Evolutionary conservation across 2,797 vertebrate species (phyloP), one percentile per base, ranked within the genome.

Genomic region (Spheniscus humboldti): DNA sequence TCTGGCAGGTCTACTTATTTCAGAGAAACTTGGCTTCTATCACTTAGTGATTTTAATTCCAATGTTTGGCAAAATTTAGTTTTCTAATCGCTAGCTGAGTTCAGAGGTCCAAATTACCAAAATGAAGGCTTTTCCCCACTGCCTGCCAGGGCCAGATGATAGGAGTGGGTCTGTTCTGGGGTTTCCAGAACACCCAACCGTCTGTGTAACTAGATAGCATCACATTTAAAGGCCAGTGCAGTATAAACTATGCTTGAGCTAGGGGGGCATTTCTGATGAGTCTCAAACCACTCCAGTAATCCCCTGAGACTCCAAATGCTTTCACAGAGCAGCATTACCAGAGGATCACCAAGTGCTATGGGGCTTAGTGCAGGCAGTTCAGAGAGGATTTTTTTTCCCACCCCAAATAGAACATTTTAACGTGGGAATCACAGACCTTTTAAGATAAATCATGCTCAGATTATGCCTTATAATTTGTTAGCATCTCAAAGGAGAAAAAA

Each of bases 21-120:
- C 62, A 86, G 47, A 86, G 60, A 83, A 93, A 83, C 50, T 69
- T 92, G 57, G 47, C 78, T 89, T 90, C 53, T 69, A n/a, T 57
- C 9, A 31, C 72, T 77, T 71, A 9, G 20, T 63, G 50, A 86
- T 81, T 96, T 96, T 94, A 92, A 95, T 94, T 93, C 78, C 69
- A 90, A 16, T 11, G 19, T 68, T 94, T 96, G 47, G 78, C 79
- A 94, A 91, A 96, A 84, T 90, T 83, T 55, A 41, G 4, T 62
- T 86, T 95, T 94, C 52, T 94, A 88, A 75, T 86, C 5, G 0
- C 45, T 76, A 62, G 4, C 43, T 94, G 79, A 88, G 53, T 83
- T 87, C 43, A 71, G 56, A 66, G 33, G 7, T 59, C 78, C 81
- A 88, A 74, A 78, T 86, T 84, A 78, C 45, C 33, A 10, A 94